A percentile compares a stretch with the other conserved stretches of the same genome.
phyloP scores from a whole-genome alignment of 1,140 invertebrate species.

The Argopecten irradians region DNA sequence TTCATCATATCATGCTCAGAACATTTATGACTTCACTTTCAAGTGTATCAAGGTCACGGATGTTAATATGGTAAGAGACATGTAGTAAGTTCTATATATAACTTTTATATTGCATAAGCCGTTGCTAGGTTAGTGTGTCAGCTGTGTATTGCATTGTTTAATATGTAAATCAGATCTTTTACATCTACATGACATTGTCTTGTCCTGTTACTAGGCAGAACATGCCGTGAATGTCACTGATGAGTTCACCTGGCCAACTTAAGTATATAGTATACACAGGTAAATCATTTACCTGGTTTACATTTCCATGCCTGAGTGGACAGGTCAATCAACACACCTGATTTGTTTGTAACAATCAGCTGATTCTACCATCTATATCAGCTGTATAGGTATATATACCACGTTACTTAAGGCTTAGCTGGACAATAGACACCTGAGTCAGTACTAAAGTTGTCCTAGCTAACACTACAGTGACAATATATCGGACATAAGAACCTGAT shows the following conservation, averaged over 20 bases:
- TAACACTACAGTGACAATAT: neutral
- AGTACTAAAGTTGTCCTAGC: neutral
- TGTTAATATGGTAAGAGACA: neutral
- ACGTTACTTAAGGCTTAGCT: neutral
- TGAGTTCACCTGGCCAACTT: neutral
- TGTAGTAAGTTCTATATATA: neutral
- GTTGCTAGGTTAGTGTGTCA: neutral
- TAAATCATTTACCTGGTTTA: neutral
- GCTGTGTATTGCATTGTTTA: neutral
- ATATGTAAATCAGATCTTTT: neutral
- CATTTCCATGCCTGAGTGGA: neutral
- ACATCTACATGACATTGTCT: neutral
- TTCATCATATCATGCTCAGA: neutral
- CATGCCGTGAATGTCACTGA: neutral
- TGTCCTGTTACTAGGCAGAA: neutral
- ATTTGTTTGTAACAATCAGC: neutral
- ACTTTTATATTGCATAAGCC: neutral
- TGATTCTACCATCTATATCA: neutral
- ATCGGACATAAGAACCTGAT: neutral
- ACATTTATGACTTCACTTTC: neutral
- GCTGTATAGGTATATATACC: neutral
- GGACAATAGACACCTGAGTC: neutral
- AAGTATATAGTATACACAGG: neutral
- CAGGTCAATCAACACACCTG: neutral
- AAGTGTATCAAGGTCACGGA: neutral